These are phyloP conservation scores for Nannospalax galili DNA, from an alignment of 2,113 vertebrate genomes.

Conservation along the genomic window DNA sequence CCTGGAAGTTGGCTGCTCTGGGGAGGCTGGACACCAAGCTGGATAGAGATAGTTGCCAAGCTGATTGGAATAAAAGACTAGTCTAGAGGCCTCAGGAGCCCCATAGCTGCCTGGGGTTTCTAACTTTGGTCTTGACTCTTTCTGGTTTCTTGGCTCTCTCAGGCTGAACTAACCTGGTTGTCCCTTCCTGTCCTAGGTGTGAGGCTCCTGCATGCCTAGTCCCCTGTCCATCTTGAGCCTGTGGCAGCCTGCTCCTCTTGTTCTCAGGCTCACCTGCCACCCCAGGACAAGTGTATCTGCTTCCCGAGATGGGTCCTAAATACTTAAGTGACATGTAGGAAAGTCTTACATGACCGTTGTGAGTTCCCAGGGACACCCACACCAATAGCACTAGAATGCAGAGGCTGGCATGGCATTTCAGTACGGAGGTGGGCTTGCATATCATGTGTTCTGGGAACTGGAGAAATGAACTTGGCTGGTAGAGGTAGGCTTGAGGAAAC, in stretches of 20 bases:
- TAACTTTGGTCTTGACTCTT: neutral
- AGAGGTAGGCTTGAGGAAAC: neutral
- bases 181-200: neutral
- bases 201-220: too few relatives aligned
- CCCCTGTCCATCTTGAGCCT: neutral
- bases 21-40: neutral
- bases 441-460: neutral
- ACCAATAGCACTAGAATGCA: neutral
- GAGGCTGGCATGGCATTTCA: neutral
- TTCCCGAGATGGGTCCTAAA: neutral
- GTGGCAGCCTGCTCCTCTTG: neutral
- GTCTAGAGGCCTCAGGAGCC: neutral
- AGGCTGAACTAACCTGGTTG: neutral
- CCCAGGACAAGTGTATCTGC: neutral
- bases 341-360: neutral
- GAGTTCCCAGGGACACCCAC: neutral
- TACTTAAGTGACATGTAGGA: too few relatives aligned
- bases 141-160: neutral
- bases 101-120: fast-evolving
- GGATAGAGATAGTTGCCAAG: neutral
- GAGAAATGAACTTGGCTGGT: neutral
- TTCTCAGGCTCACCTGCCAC: too few relatives aligned
- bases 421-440: too few relatives aligned
- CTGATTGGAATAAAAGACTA: neutral
- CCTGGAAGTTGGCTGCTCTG: neutral